Base-by-base conservation (phyloP, 2,113 vertebrate genomes). In the Festucalex cinctus region DNA sequence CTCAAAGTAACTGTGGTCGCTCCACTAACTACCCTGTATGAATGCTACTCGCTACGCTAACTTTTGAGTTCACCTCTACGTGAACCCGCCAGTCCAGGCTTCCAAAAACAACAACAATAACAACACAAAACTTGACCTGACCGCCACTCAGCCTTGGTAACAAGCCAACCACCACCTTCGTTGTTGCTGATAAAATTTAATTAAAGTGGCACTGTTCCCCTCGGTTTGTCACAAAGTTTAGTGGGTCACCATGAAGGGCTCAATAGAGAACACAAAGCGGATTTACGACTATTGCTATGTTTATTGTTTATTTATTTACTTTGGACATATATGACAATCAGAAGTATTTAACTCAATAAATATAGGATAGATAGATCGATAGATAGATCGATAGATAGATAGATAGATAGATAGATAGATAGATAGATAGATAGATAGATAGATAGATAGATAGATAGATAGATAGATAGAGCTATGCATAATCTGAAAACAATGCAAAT, bases 201-300 rank as follows among this genome's bases (percentile, higher is more conserved):
- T 88, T 91, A 90, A 89, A 90, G 77, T 82, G 60, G 79, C 86
- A 88, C 89, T 84, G 83, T 85, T 89, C 83, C 78, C 69, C 72
- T 76, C 75, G 70, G 54, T 69, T 78, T 90, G 87, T 92, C 89
- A 89, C 81, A 80, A 32, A 91, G 91, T 93, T 92, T 92, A 92
- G 86, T 90, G 86, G 91, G 91, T 91, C 91, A 89, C 73, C 71
- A 51, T 61, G 62, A 12, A 76, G 19, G 63, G 32, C 4, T n/a
- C 41, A 19, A n/a, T 41, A 7, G 12, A 16, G 12, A 35, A 9
- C 16, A 9, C 58, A 37, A 9, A 16, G 28, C 12, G 22, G 22
- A 54, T 28, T 28, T 14, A 51, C 49, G 9, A 20, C 19, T 24
- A n/a, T 49, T 49, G 2, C 8, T n/a, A 46, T 46, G 43, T 46